phyloP scores from a whole-genome alignment of 2,888 invertebrate genomes.

The Agrotis exclamationis region DNA sequence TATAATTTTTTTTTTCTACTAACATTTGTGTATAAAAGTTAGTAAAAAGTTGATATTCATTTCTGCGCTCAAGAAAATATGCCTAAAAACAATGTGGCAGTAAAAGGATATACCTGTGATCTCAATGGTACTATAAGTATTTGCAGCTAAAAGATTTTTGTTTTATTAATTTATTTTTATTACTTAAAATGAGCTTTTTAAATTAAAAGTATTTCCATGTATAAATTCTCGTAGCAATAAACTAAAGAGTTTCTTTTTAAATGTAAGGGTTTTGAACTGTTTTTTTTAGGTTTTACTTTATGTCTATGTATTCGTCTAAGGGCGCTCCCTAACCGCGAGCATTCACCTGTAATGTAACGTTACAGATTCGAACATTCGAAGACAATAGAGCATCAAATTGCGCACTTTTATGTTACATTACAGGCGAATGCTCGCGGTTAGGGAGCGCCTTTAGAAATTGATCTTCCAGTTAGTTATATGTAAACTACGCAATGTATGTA shows the following conservation, averaged over 20 bases:
- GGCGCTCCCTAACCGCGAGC: no score
- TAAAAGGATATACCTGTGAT: constrained; percentile 18
- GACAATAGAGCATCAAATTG: no score
- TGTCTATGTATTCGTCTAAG: neutral
- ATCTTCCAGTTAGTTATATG: constrained; percentile 7
- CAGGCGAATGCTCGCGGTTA: no score
- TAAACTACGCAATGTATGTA: constrained; percentile 7
- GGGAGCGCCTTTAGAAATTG: neutral
- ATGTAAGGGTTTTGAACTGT: neutral
- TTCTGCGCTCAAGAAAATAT: neutral
- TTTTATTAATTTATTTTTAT: neutral
- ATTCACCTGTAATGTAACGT: no score
- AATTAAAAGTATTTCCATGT: neutral
- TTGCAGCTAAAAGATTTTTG: neutral
- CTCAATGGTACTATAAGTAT: constrained; percentile 17
- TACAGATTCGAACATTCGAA: no score
- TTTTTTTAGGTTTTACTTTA: neutral
- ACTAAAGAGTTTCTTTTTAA: neutral
- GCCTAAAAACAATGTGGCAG: neutral
- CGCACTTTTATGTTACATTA: no score
- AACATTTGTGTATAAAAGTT: neutral
- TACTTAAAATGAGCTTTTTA: neutral
- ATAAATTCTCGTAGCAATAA: neutral
- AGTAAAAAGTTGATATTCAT: neutral
- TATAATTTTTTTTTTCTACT: neutral